Conservation (phyloP, 2,113 vertebrate species). For the Isichthys henryi region DNA sequence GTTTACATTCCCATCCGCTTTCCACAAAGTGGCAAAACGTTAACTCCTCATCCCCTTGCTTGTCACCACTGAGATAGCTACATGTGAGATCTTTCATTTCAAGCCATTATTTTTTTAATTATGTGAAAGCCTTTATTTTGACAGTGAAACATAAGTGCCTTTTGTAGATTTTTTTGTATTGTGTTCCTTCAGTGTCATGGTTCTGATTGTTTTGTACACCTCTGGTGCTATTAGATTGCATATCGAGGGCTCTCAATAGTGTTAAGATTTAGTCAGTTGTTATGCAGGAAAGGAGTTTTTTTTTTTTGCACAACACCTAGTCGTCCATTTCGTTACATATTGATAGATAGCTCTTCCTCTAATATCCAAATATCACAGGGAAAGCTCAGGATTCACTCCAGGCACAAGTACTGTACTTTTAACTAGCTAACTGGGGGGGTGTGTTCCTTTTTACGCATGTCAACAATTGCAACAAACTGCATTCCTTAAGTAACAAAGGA, state of each 20-base stretch:
- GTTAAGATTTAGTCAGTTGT: constrained; percentile 22
- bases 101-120: constrained; percentile 15
- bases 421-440: not conserved
- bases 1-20: constrained; percentile 36
- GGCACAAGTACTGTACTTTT: constrained; percentile 12
- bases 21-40: constrained; percentile 13
- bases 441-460: not conserved
- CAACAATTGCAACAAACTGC: not conserved
- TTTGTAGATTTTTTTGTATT: constrained; percentile 42
- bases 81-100: constrained; percentile 1
- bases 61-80: not conserved
- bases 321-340: constrained; percentile 26
- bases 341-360: constrained; percentile 17
- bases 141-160: constrained; percentile 55
- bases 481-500: not conserved
- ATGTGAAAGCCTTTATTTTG: constrained; percentile 35
- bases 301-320: constrained; percentile 26
- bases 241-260: constrained; percentile 23
- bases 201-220: constrained; percentile 35
- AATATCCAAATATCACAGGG: constrained; percentile 15
- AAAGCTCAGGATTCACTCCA: constrained; percentile 11
- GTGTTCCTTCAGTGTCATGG: constrained; percentile 25
- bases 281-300: constrained; percentile 27
- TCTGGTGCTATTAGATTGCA: constrained; percentile 56
- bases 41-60: not conserved